Evolutionary conservation across 1,140 invertebrate genomes (phyloP), one percentile per base, ranked within the genome.

Genomic region (Drosophila quadrilineata): DNA sequence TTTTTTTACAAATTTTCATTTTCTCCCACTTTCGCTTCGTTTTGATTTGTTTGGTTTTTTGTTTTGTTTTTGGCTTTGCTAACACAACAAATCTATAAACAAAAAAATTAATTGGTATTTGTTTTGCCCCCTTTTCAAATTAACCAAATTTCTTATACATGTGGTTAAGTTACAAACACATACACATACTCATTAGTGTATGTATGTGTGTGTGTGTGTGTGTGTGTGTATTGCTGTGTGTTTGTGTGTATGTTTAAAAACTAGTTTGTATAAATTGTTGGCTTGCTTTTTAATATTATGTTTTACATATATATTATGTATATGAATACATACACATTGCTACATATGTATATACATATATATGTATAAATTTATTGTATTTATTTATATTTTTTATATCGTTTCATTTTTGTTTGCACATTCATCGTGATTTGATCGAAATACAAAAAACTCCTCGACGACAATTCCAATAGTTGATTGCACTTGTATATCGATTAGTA

Each of bases 361-460:
- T 29, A n/a, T 65, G 24, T 40, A 28, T 62, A 29, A 19, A 10
- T 41, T 33, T 33, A 12, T 12, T 33, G 10, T 26, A 35, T 56
- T 56, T 31, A 43, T 14, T 50, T 29, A 38, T 10, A 31, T 50
- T 35, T 41, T 22, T 43, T 10, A 43, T 33, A 41, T 35, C 19
- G 24, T 16, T 35, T 48, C 33, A 38, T 45, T 26, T 21, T 46
- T 52, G n/a, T 19, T 29, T 35, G 16, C 10, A 35, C 57, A 17
- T 52, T 52, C 9, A 12, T 33, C 33, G 21, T 14, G 14, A 75
- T 67, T 64, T 45, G 43, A 58, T 71, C 66, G 71, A 82, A 75
- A 82, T 76, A 72, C 69, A 70, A 59, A 29, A 48, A n/a, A n/a
- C n/a, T n/a, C n/a, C 62, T 50, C 72, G 56, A 71, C 66, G 75